phyloP scores from a whole-genome alignment of 2,113 vertebrate species.

The Ptilonorhynchus violaceus region DNA sequence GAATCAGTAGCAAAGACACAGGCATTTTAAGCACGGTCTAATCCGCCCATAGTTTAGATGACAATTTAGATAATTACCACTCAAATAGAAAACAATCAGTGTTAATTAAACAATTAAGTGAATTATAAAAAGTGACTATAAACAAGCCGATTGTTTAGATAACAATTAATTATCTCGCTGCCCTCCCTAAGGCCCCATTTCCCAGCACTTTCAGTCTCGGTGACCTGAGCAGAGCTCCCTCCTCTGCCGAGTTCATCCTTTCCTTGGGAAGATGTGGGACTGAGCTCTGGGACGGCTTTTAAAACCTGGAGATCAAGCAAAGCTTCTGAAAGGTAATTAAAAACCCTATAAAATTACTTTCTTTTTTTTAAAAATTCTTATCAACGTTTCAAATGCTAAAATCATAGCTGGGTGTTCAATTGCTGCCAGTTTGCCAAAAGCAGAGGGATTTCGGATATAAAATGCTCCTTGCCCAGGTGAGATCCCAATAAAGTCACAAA shows the following conservation, averaged over 20 bases:
- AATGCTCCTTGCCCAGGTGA: not conserved
- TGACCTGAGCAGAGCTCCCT: not conserved
- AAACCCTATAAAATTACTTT: fast-evolving
- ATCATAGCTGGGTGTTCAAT: not conserved
- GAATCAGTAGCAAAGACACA: not conserved
- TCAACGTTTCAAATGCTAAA: not conserved
- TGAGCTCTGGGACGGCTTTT: not conserved
- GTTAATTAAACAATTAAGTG: not conserved
- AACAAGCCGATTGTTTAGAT: not conserved
- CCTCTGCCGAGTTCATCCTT: not conserved
- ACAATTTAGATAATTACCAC: not conserved
- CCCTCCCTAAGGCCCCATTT: not conserved
- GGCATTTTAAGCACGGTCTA: not conserved
- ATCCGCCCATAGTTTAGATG: not conserved
- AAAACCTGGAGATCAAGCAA: not conserved
- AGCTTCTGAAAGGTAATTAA: not conserved
- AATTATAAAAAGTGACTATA: not conserved
- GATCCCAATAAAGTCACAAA: not conserved
- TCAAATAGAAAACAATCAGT: not conserved
- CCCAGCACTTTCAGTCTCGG: not conserved
- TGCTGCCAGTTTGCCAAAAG: not conserved
- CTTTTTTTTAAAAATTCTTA: not conserved
- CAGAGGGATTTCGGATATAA: not conserved
- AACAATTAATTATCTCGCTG: not conserved
- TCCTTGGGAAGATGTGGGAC: not conserved